These are phyloP conservation scores for Hormiphora californensis DNA, from an alignment of 37 sponge, comb jelly and placozoan genomes.

Conservation along the genomic window DNA sequence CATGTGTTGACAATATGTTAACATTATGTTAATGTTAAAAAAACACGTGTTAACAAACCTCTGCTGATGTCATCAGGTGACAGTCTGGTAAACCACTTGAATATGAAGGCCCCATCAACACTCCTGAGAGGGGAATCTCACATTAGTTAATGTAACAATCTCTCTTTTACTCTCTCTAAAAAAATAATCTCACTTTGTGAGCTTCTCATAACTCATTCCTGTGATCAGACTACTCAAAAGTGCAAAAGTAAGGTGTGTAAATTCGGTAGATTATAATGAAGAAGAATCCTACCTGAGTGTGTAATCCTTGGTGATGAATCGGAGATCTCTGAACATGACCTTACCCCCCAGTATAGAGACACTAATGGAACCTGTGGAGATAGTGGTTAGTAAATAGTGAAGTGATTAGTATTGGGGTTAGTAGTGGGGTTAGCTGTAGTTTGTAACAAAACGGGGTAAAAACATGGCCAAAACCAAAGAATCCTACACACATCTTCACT, in stretches of 20 bases:
- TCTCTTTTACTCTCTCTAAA: background rate
- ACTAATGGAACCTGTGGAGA: conserved; percentile 30
- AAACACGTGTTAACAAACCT: background rate
- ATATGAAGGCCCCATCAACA: conserved; percentile 38
- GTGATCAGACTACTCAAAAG: too few species aligned
- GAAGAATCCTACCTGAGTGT: conserved; percentile 52
- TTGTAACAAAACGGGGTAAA: too few species aligned
- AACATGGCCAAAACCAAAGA: too few species aligned
- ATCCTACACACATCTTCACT: background rate
- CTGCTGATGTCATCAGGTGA: conserved; percentile 50
- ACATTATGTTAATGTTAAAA: background rate
- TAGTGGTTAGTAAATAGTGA: too few species aligned
- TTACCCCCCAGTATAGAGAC: conserved; percentile 52
- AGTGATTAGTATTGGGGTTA: background rate
- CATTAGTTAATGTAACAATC: background rate
- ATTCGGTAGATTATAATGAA: too few species aligned
- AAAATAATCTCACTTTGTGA: too few species aligned
- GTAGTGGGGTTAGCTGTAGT: too few species aligned
- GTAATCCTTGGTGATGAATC: conserved; percentile 48
- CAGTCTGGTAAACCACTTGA: conserved; percentile 49
- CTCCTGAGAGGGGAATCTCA: background rate
- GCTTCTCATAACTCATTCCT: too few species aligned
- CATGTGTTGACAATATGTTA: background rate
- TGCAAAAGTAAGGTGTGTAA: too few species aligned
- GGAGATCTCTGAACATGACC: conserved; percentile 53